Percentiles rank a stretch among this genome's conserved stretches.
Conservation (phyloP, 2,888 invertebrate genomes). For the Drosophila anomelani region DNA sequence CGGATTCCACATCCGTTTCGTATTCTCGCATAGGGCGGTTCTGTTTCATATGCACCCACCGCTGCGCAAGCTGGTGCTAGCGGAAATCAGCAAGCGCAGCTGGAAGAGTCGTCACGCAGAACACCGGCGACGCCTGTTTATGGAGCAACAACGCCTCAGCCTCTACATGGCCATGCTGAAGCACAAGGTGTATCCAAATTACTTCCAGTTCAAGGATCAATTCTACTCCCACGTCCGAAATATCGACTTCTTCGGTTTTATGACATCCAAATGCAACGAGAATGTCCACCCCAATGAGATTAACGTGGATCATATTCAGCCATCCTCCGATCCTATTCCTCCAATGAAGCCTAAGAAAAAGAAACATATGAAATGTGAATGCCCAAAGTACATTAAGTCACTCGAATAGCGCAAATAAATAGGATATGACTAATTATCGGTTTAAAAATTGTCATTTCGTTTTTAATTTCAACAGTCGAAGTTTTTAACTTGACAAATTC, state of each 20-base stretch:
- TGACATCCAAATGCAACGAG: slow-evolving; percentile 65
- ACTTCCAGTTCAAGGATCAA: slow-evolving; percentile 65
- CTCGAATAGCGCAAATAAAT: neutral
- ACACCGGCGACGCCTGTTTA: slow-evolving; percentile 53
- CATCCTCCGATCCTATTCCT: neutral
- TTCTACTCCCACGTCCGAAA: slow-evolving; percentile 65
- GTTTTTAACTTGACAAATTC: neutral
- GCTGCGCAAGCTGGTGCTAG: slow-evolving; percentile 40
- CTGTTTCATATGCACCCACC: slow-evolving; percentile 69
- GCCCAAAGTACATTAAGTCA: slow-evolving; percentile 52
- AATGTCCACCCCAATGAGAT: slow-evolving; percentile 26
- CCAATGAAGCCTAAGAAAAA: slow-evolving; percentile 1
- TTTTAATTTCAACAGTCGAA: neutral
- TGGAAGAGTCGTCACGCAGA: slow-evolving; percentile 63
- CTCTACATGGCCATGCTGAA: slow-evolving; percentile 78
- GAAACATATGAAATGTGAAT: slow-evolving; percentile 56
- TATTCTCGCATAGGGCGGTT: slow-evolving; percentile 43
- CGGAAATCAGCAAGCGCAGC: slow-evolving; percentile 63
- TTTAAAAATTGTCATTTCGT: neutral
- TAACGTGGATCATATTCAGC: neutral
- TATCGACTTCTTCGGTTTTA: slow-evolving; percentile 79
- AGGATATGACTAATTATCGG: neutral
- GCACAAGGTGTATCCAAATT: slow-evolving; percentile 76
- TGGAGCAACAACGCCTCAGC: slow-evolving; percentile 72
- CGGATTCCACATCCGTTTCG: neutral